Evolutionary conservation across 1,140 invertebrate genomes (phyloP).

Genomic region (Diabrotica undecimpunctata): DNA sequence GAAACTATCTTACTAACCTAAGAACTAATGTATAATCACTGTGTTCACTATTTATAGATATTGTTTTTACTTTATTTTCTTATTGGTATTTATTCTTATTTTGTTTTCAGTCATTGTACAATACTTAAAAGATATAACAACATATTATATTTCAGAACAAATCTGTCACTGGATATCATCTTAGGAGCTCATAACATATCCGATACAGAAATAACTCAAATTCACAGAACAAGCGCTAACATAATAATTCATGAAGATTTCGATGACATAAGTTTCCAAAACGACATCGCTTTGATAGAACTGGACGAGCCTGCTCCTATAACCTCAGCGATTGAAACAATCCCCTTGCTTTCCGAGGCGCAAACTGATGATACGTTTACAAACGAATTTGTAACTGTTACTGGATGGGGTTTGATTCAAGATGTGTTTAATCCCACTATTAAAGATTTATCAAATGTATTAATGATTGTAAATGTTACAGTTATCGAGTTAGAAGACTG

Average conservation of each 20-base stretch:
- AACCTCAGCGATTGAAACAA: slow-evolving; percentile 10
- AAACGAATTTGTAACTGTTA: slow-evolving; percentile 13
- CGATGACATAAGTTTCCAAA: slow-evolving; percentile 46
- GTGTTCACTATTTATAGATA: too few species aligned
- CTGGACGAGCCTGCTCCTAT: slow-evolving; percentile 39
- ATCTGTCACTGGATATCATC: slow-evolving; percentile 32
- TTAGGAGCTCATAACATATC: slow-evolving; percentile 52
- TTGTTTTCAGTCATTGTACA: too few species aligned
- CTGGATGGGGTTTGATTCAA: slow-evolving; percentile 18
- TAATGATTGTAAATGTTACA: slow-evolving; percentile 15
- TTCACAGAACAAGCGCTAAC: slow-evolving; percentile 42
- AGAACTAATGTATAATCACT: too few species aligned
- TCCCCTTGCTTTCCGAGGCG: slow-evolving; percentile 35
- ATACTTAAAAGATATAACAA: too few species aligned
- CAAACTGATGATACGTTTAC: slow-evolving; percentile 14
- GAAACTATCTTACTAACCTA: too few species aligned
- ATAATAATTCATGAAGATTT: slow-evolving; percentile 49
- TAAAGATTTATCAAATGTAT: slow-evolving; percentile 17
- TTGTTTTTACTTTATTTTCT: too few species aligned
- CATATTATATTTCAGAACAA: slow-evolving; percentile 13
- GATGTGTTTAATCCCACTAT: slow-evolving; percentile 19
- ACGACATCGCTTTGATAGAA: slow-evolving; percentile 52
- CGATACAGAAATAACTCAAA: slow-evolving; percentile 40
- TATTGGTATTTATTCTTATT: not conserved
- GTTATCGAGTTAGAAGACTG: slow-evolving; percentile 15